Evolutionary conservation across 2,888 invertebrate species (phyloP).

Genomic region (Ceramica pisi): DNA sequence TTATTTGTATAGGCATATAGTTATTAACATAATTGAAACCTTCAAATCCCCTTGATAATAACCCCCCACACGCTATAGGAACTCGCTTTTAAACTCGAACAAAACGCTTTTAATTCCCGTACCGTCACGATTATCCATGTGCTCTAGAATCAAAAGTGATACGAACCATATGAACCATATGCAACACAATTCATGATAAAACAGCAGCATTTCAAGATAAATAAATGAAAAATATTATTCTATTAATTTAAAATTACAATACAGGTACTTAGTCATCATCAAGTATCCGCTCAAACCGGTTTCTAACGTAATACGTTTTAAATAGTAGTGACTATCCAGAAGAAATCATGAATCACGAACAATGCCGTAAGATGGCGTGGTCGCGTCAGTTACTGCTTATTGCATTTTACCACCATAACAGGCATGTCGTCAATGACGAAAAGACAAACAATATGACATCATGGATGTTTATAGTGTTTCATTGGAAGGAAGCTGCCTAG

Average conservation of each 20-base stretch:
- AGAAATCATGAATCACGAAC: constrained; percentile 51
- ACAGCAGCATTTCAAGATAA: not conserved
- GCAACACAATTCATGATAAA: not conserved
- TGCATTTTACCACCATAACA: constrained; percentile 58
- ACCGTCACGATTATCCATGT: not conserved
- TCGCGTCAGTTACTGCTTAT: constrained; percentile 42
- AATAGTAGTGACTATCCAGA: constrained; percentile 59
- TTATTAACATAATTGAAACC: constrained; percentile 1
- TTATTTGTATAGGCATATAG: not conserved
- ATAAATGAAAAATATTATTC: not conserved
- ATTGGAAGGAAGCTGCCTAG: constrained; percentile 53
- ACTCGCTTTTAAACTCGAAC: no score
- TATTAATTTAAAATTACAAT: not conserved
- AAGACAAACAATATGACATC: constrained; percentile 71
- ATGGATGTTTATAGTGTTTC: constrained; percentile 54
- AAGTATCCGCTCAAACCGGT: constrained; percentile 28
- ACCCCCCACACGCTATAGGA: not conserved
- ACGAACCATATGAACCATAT: not conserved
- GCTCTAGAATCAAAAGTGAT: not conserved
- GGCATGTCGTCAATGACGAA: constrained; percentile 67
- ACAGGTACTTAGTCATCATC: not conserved
- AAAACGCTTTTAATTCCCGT: constrained; percentile 1
- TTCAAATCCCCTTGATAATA: constrained; percentile 2
- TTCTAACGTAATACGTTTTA: constrained; percentile 52
- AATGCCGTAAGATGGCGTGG: constrained; percentile 47